A percentile compares a stretch with the other conserved stretches of the same genome.
These are phyloP conservation scores for Hypsibius dujardini DNA, from an alignment of 1,140 invertebrate species.

Conservation along the genomic window DNA sequence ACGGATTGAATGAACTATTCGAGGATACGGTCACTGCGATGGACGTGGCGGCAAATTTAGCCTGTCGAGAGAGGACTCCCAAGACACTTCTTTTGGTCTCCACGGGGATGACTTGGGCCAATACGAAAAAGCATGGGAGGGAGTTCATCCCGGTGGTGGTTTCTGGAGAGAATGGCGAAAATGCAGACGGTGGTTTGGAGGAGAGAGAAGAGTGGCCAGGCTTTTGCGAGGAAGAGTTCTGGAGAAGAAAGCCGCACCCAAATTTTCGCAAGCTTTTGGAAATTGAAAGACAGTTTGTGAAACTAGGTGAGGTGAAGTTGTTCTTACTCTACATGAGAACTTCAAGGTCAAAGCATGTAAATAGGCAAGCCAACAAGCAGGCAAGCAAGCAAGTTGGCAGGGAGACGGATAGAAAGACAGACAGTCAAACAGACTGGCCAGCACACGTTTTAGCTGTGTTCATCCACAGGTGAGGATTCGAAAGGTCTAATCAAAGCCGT, in stretches of 20 bases:
- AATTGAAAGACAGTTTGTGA: constrained; percentile 6
- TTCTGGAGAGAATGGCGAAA: too few relatives aligned
- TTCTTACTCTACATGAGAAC: too few relatives aligned
- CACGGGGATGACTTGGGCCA: not conserved
- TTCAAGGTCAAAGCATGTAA: too few relatives aligned
- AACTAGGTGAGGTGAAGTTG: not conserved
- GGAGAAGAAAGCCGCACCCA: not conserved
- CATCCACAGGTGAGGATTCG: not conserved
- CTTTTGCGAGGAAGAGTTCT: constrained; percentile 1
- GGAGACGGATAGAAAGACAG: too few relatives aligned
- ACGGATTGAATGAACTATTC: not conserved
- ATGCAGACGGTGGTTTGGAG: too few relatives aligned
- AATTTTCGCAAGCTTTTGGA: not conserved
- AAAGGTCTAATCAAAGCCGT: not conserved
- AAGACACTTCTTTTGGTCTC: not conserved
- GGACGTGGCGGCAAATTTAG: not conserved
- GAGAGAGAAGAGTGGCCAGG: not conserved
- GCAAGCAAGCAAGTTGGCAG: too few relatives aligned
- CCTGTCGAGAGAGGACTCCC: not conserved
- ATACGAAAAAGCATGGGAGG: not conserved
- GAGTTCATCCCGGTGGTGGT: too few relatives aligned
- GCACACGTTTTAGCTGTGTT: too few relatives aligned
- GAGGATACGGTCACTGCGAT: not conserved
- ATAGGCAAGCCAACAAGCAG: too few relatives aligned
- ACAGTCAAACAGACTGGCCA: too few relatives aligned